Base-by-base conservation (phyloP, 2,888 invertebrate species). In the Netelia inedita region DNA sequence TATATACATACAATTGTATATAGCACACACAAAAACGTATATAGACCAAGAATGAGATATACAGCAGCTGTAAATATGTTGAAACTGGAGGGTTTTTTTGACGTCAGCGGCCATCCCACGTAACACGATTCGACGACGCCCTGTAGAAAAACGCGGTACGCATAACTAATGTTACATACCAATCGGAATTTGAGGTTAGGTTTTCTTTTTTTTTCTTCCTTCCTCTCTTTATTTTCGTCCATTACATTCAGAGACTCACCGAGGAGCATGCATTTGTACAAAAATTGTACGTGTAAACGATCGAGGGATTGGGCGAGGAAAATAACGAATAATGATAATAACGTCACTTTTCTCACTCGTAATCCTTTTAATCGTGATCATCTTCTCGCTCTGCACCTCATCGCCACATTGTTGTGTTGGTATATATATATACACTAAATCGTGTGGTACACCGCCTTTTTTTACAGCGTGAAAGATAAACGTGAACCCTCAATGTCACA, bases 1-100 rank as follows among this genome's bases (percentile, higher is more conserved):
- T 61, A 68, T n/a, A 76, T 74, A 83, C 28, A 53, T 63, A 78
- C 68, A 78, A 81, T 68, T 84, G 80, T 84, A 81, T 79, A 87
- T 86, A 86, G 76, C 80, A 78, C 66, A 85, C 72, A 82, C 80
- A 80, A 75, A 87, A 75, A 87, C 82, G 82, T 79, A 86, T 83
- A 79, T 83, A 86, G 86, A 85, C 72, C 80, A 80, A 82, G 61
- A 73, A 86, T 81, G 84, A 82, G 82, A 82, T 86, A 86, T 76
- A 80, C 71, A 55, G 69, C 81, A 82, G 75, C 79, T 87, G 86
- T 87, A 87, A 84, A 86, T 87, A 87, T 71, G 85, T 74, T 85
- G 79, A 72, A 68, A 79, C 85, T 61, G 82, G 83, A 85, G 82
- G 73, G 86, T 83, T 85, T 85, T 85, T 53, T 85, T 86, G 85